Evolutionary conservation across 2,113 vertebrate genomes (phyloP).

Genomic region (Anguilla rostrata): DNA sequence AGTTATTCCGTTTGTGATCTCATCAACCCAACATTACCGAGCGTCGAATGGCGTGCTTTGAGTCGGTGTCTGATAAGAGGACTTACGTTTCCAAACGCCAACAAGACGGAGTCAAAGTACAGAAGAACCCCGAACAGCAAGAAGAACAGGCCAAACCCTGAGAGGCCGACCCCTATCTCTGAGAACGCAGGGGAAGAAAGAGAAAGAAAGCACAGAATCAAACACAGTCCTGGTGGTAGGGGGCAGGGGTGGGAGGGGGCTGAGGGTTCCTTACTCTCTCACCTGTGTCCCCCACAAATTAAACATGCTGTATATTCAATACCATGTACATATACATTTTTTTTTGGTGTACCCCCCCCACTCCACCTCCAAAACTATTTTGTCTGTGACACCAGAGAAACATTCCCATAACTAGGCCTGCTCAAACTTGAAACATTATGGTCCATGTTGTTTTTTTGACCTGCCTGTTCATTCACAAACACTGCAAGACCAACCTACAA

Average conservation of each 20-base stretch:
- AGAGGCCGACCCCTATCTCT: conserved; percentile 84
- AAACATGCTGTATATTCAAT: too few relatives aligned
- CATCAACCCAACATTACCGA: background rate
- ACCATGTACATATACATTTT: too few relatives aligned
- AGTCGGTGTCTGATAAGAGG: background rate
- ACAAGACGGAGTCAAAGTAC: conserved; percentile 87
- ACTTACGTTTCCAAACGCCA: conserved; percentile 94
- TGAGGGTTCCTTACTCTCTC: too few relatives aligned
- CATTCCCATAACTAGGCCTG: too few relatives aligned
- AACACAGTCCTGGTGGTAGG: background rate
- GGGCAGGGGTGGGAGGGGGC: background rate
- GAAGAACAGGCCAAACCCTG: conserved; percentile 85
- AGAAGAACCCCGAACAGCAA: conserved; percentile 84
- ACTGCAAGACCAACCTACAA: background rate
- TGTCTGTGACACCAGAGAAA: too few relatives aligned
- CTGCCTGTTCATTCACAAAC: too few relatives aligned
- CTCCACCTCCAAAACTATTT: too few relatives aligned
- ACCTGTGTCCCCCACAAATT: too few relatives aligned
- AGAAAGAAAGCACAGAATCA: background rate
- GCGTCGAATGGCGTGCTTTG: background rate
- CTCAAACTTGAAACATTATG: background rate
- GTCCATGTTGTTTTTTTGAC: background rate
- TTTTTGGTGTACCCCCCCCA: too few relatives aligned
- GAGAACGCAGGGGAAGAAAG: conserved; percentile 36
- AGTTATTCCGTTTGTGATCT: background rate